A percentile compares a stretch with the other conserved stretches of the same genome.
Conservation (phyloP, 1,140 invertebrate species). For the Saccostrea glomerata region DNA sequence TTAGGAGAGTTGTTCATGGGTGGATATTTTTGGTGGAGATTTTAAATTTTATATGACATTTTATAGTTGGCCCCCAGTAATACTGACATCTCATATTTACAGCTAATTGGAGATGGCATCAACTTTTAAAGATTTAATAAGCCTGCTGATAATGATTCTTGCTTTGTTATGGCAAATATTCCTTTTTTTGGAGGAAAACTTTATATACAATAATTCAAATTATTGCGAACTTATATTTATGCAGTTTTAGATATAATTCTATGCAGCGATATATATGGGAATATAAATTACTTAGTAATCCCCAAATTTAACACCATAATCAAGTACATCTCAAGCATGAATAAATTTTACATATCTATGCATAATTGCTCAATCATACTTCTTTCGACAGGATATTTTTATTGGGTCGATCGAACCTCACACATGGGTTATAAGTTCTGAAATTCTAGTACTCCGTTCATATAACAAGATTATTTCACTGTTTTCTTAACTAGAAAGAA, state of each 20-base stretch:
- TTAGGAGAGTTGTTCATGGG: not conserved
- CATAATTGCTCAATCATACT: not conserved
- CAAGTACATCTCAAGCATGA: not conserved
- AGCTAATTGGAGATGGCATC: not conserved
- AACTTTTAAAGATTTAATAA: not conserved
- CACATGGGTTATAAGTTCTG: not conserved
- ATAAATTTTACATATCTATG: not conserved
- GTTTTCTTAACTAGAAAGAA: not conserved
- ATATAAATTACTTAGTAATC: not conserved
- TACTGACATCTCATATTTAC: not conserved
- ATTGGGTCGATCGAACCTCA: not conserved
- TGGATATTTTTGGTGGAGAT: not conserved
- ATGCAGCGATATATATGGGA: not conserved
- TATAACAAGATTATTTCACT: not conserved
- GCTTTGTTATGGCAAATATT: not conserved
- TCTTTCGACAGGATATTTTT: not conserved
- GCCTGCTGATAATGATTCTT: not conserved
- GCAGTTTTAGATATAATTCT: not conserved
- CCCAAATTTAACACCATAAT: conserved; percentile 2
- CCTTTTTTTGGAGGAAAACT: not conserved
- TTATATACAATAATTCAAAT: not conserved
- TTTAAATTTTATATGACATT: conserved; percentile 17
- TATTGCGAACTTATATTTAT: not conserved
- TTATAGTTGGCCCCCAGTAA: not conserved
- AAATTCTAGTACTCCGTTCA: not conserved